Evolutionary conservation across 2,888 invertebrate species (phyloP).

Genomic region (Portevinia maculata): DNA sequence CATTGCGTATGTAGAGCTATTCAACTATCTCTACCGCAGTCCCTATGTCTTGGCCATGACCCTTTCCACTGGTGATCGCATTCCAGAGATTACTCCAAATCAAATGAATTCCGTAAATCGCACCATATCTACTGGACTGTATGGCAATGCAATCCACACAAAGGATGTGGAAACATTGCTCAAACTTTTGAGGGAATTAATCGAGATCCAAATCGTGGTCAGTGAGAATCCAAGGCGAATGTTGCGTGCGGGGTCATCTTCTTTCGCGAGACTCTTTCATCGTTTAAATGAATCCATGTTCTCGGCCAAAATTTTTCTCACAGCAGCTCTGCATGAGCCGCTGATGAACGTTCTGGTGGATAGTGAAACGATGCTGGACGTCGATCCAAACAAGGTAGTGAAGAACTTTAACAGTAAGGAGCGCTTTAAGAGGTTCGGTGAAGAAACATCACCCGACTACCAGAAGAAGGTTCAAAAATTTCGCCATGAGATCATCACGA

Average conservation of each 20-base stretch:
- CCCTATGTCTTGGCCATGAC: conserved; percentile 89
- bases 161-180: conserved; percentile 89
- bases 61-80: conserved; percentile 87
- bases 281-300: conserved; percentile 94
- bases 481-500: conserved; percentile 90
- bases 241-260: conserved; percentile 92
- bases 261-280: conserved; percentile 93
- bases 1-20: conserved; percentile 87
- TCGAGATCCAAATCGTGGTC: conserved; percentile 88
- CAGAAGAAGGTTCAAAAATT: conserved; percentile 89
- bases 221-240: conserved; percentile 89
- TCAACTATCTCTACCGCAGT: conserved; percentile 87
- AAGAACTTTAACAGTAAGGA: conserved; percentile 79
- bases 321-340: conserved; percentile 95
- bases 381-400: conserved; percentile 93
- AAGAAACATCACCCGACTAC: conserved; percentile 89
- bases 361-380: conserved; percentile 95
- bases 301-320: conserved; percentile 95
- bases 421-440: conserved; percentile 89
- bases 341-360: conserved; percentile 95
- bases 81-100: conserved; percentile 80
- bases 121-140: conserved; percentile 86
- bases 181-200: conserved; percentile 87
- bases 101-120: conserved; percentile 81
- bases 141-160: conserved; percentile 89